Base-by-base conservation (phyloP, 2,888 invertebrate genomes). In the Epirrhoe alternata region DNA sequence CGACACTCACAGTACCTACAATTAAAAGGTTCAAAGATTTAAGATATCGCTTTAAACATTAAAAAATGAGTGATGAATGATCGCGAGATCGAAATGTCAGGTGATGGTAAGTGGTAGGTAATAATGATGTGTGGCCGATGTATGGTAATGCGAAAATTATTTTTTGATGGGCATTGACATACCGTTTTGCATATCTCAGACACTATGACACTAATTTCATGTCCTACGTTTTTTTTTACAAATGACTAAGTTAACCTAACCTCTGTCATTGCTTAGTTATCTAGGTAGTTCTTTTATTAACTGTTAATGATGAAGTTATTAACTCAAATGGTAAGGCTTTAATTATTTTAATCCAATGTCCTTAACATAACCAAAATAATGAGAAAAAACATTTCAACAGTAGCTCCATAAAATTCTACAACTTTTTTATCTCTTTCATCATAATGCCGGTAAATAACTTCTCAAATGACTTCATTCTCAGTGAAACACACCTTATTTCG, bases 11-110 rank as follows among this genome's bases (percentile, higher is more conserved):
- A 61, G 73, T 59, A 63, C 61, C 52, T 70, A 65, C 64, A 76
- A 71, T 74, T 74, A 74, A 73, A 71, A 69, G 64, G 45, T 62
- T 50, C 52, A 62, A 60, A 71, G 69, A 70, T 72, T 69, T 73
- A 66, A 66, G 68, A 72, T 71, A 69, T 50, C 59, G 67, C 61
- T 66, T 65, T 61, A 38, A 56, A 69, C 61, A 61, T 64, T 60
- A 45, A 64, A 53, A 68, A 67, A 66, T 55, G 30, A 51, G 60
- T 73, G 71, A 71, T 67, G 53, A 64, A 71, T 73, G 67, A 30
- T 45, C 51, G 7, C 54, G 6, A 42, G 42, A 57, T 52, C 67
- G 51, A 70, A 71, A 71, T 73, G 71, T 73, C 67, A 71, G 69
- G 67, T 58, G 71, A 71, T 70, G 68, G 51, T 63, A 66, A 68